Evolutionary conservation across 2,888 invertebrate species (phyloP).

Genomic region (Diaprepes abbreviatus): DNA sequence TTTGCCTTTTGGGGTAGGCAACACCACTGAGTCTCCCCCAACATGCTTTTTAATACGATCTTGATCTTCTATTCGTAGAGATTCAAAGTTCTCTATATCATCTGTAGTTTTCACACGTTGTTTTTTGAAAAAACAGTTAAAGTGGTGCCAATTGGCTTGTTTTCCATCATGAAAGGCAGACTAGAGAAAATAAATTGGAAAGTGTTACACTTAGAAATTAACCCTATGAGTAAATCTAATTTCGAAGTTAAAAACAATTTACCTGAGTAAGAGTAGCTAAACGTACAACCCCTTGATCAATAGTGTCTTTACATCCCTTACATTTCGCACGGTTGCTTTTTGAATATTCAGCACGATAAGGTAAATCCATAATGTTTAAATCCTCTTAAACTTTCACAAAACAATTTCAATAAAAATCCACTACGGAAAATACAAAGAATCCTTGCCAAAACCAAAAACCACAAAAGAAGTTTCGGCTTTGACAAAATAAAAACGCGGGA

Average conservation of each 20-base stretch:
- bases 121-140: conserved; percentile 87
- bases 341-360: conserved; percentile 91
- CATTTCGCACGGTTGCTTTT: conserved; percentile 88
- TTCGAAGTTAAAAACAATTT: too few species aligned
- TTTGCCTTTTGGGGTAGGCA: conserved; percentile 68
- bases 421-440: too few species aligned
- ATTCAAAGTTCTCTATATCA: conserved; percentile 86
- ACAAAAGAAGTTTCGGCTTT: too few species aligned
- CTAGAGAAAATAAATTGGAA: conserved; percentile 71
- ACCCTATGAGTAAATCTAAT: too few species aligned
- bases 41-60: conserved; percentile 78
- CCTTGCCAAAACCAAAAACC: too few species aligned
- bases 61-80: conserved; percentile 87
- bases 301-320: conserved; percentile 84
- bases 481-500: too few species aligned
- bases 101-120: conserved; percentile 80
- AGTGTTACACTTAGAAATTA: too few species aligned
- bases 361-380: conserved; percentile 70
- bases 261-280: conserved; percentile 94
- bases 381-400: too few species aligned
- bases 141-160: conserved; percentile 90
- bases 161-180: conserved; percentile 91
- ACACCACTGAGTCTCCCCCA: conserved; percentile 67
- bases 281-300: conserved; percentile 81
- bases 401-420: too few species aligned